These are phyloP conservation scores for Sula dactylatra DNA, from an alignment of 2,113 vertebrate genomes.

Conservation along the genomic window DNA sequence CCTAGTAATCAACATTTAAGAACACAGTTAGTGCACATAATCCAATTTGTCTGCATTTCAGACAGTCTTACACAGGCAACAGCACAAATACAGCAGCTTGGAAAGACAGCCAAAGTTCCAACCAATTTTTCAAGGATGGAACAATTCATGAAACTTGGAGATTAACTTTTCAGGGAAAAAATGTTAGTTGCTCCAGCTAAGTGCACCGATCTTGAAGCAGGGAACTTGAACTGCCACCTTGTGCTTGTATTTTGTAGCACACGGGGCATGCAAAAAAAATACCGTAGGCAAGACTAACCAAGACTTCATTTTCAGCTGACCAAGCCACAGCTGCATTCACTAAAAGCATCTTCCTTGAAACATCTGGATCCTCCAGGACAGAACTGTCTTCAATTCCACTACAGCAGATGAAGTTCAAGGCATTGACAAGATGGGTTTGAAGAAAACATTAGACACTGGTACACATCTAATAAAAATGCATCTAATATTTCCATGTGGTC, in stretches of 20 bases:
- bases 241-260: slow-evolving; percentile 20
- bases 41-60: background rate
- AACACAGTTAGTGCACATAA: background rate
- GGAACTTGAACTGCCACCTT: slow-evolving; percentile 56
- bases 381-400: background rate
- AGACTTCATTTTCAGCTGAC: background rate
- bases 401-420: background rate
- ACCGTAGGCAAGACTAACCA: background rate
- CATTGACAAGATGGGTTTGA: background rate
- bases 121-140: background rate
- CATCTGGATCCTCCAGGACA: background rate
- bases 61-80: background rate
- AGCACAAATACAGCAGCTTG: background rate
- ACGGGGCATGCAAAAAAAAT: background rate
- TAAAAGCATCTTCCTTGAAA: background rate
- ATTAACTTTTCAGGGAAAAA: background rate
- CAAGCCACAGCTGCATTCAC: background rate
- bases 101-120: background rate
- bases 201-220: background rate
- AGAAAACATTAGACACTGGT: background rate
- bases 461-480: background rate
- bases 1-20: slow-evolving; percentile 67
- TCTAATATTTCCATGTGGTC: background rate
- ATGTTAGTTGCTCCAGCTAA: background rate
- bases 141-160: background rate